Evolutionary conservation across 2,113 vertebrate genomes (phyloP).

Genomic region (Oceanodroma tethys): DNA sequence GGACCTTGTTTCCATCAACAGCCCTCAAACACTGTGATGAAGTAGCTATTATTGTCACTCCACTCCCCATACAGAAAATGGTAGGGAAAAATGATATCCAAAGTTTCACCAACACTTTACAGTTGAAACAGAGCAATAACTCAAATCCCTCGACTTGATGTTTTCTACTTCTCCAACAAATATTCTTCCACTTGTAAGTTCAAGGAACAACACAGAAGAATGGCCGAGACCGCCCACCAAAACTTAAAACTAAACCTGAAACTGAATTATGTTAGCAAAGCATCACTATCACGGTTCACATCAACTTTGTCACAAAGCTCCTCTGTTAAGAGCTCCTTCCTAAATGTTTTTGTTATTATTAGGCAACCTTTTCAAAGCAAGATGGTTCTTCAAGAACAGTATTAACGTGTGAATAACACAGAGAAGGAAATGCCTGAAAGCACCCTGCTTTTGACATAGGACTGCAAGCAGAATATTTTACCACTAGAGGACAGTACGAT

Average conservation of each 20-base stretch:
- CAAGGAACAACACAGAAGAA: not conserved
- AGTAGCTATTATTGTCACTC: not conserved
- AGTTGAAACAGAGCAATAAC: not conserved
- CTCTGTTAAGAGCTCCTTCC: not conserved
- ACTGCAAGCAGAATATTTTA: rapidly evolving
- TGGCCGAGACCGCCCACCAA: not conserved
- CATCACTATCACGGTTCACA: not conserved
- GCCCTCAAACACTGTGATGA: not conserved
- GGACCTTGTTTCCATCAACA: not conserved
- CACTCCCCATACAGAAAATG: not conserved
- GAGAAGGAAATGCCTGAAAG: not conserved
- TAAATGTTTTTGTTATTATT: not conserved
- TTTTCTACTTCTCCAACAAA: not conserved
- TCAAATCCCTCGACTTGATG: not conserved
- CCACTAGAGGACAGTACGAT: constrained; percentile 51
- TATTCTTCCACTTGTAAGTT: not conserved
- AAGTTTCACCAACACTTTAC: not conserved
- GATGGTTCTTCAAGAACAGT: not conserved
- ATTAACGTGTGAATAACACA: rapidly evolving
- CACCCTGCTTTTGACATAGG: not conserved
- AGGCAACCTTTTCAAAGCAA: not conserved
- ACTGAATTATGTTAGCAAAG: not conserved
- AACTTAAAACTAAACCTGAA: not conserved
- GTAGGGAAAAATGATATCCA: not conserved
- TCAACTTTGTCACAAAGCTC: not conserved